Percentiles rank a stretch among this genome's conserved stretches.
These are phyloP conservation scores for Lumbricus terrestris DNA, from an alignment of 2,888 invertebrate species.

Conservation along the genomic window DNA sequence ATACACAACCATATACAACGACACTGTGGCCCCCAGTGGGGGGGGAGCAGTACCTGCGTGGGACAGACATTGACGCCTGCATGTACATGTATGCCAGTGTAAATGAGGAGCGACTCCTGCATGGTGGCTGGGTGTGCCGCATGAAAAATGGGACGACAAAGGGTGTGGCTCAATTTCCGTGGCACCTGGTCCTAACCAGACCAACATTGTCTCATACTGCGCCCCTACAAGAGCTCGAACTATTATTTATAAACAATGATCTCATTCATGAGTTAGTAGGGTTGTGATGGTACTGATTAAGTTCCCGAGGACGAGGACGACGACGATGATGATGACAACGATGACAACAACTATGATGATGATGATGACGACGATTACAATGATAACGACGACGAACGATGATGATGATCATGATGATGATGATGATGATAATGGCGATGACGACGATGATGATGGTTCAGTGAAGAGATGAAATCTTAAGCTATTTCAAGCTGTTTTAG, in stretches of 20 bases:
- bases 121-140: background rate
- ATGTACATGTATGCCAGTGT: too few species aligned
- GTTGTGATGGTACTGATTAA: background rate
- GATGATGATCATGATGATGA: too few species aligned
- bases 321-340: too few species aligned
- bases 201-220: background rate
- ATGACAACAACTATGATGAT: too few species aligned
- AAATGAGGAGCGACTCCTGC: background rate
- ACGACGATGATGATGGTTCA: too few species aligned
- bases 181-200: background rate
- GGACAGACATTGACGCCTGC: too few species aligned
- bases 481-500: too few species aligned
- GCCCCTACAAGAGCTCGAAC: background rate
- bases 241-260: background rate
- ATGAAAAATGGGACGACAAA: background rate
- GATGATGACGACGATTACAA: too few species aligned
- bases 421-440: too few species aligned
- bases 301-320: background rate
- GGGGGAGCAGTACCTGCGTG: too few species aligned
- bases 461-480: too few species aligned
- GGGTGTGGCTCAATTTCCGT: background rate
- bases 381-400: too few species aligned
- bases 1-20: background rate
- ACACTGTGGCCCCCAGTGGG: background rate
- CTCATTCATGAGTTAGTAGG: background rate